These are phyloP conservation scores for Nasonia vitripennis DNA, from an alignment of 1,140 invertebrate genomes.

Conservation along the genomic window DNA sequence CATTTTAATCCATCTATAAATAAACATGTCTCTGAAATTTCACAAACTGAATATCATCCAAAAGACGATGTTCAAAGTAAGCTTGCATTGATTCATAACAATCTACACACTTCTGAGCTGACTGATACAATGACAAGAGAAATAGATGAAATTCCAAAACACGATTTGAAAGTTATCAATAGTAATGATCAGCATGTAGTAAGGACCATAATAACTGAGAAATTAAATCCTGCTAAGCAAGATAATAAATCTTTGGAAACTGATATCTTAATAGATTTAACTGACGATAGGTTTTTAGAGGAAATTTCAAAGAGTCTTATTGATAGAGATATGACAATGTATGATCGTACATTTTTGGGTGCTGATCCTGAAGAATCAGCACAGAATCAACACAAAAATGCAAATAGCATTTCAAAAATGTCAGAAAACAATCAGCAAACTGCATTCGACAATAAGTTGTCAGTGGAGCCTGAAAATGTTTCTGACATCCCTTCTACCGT, in stretches of 20 bases:
- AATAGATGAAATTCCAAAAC: background rate
- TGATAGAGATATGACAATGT: no score
- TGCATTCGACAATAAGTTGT: background rate
- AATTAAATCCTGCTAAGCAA: background rate
- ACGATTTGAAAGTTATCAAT: background rate
- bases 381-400: background rate
- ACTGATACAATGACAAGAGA: background rate
- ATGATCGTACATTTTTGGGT: no score
- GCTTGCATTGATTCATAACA: background rate
- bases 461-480: background rate
- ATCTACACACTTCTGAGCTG: background rate
- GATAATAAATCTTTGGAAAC: background rate
- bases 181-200: background rate
- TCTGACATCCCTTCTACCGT: background rate
- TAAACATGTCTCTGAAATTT: no score
- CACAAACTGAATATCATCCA: no score
- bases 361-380: background rate
- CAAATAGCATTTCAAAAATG: background rate
- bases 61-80: no score
- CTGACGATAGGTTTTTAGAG: slow-evolving; percentile 2
- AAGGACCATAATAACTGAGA: background rate
- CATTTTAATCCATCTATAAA: background rate
- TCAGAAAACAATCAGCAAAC: background rate
- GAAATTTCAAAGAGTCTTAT: background rate
- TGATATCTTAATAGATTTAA: background rate